Evolutionary conservation across 2,113 vertebrate species (phyloP), one percentile per base, ranked within the genome.

Genomic region (Apteryx mantelli): DNA sequence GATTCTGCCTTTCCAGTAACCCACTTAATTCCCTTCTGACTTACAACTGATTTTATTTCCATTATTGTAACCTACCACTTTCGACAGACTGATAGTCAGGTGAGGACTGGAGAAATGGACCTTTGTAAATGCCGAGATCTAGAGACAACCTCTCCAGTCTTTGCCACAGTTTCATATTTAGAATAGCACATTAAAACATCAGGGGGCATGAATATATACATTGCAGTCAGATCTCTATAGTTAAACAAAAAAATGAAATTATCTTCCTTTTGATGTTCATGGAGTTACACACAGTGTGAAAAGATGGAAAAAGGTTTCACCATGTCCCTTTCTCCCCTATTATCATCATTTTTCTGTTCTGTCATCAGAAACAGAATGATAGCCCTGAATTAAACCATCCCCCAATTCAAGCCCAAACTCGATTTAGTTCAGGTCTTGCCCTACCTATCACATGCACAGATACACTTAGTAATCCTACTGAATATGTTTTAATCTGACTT

Each of bases 251-350:
- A 34, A 3, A 20, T 32, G 10, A 74, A 82, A 82, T 82, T 63
- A 11, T 26, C 76, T 7, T 55, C 42, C 14, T 87, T 87, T 70
- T 82, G 52, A 16, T 76, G 4, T 58, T 75, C 68, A 42, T 61
- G 10, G 38, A 75, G 40, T 13, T 78, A 66, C 38, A 53, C 8
- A 71, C 13, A 53, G 6, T 19, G 30, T 17, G 10, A 87, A 81
- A 74, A 60, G 34, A 76, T 20, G 14, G 18, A 75, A 46, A 73
- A 85, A 53, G 6, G 34, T 73, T 70, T 93, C 26, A 66, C n/a
- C 44, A 32, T 5, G 56, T 34, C 56, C 7, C 4, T 3, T 5
- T 85, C 25, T 69, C 44, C 16, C 4, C 7, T 4, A 0, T 36
- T 71, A 38, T 7, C 6, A 73, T 25, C 0, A 1, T 19, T 86